Base-by-base conservation (phyloP, 2,888 invertebrate genomes). In the Pammene aurita region DNA sequence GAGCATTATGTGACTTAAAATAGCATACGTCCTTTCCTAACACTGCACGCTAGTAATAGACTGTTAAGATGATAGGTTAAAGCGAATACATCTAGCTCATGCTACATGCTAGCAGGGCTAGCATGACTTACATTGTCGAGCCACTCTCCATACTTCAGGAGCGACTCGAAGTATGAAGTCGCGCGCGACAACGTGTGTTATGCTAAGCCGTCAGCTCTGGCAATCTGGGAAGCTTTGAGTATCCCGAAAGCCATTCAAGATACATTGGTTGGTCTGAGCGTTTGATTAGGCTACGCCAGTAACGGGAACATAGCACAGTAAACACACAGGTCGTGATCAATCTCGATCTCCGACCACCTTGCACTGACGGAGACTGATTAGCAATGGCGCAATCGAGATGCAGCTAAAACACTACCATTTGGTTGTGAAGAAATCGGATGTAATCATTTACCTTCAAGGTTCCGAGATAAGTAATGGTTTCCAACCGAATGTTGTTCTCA, bases 321-420 rank as follows among this genome's bases (percentile, higher is more conserved):
- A 2, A 46, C 46, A 54, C 52, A 52, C 54, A 54, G 63, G 75
- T 76, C 77, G 76, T 78, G 77, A 77, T 79, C 77, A 80, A 79
- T 79, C 77, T 77, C 65, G 55, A 73, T 75, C 71, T 66, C 55
- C 42, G 60, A 52, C 55, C 42, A 61, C 60, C 65, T 64, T 41
- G 71, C 64, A 38, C 64, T 48, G 64, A 71, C 71, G 35, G 52
- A 65, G 66, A 72, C 60, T 52, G 64, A 71, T 69, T 67, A 70
- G 74, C 67, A 70, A 66, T 72, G 73, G 66, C 71, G 66, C 70
- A 72, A 74, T 72, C 67, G 66, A 62, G 54, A 67, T 68, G 52
- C 57, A 65, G 60, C 58, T 52, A 55, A 69, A 64, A 58, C 41
- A 56, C 66, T 55, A 48, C 50, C 42, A 65, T 67, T 70, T 62